Evolutionary conservation across 2,888 invertebrate genomes (phyloP).

Genomic region (Acrobasis suavella): DNA sequence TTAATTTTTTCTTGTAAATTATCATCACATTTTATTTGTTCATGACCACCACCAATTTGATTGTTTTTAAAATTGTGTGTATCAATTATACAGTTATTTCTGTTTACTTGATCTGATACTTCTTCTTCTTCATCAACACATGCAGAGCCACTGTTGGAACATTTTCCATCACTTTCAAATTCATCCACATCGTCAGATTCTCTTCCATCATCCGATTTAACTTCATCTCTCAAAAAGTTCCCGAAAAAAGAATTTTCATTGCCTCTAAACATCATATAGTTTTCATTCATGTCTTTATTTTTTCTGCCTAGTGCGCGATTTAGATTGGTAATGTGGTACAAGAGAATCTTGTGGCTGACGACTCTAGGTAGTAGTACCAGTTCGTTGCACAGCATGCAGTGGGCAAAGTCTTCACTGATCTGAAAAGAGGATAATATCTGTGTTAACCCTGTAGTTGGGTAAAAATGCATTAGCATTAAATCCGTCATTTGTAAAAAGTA

Average conservation of each 20-base stretch:
- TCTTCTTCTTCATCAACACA: not conserved
- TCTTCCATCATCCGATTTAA: not conserved
- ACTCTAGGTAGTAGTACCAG: not conserved
- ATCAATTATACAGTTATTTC: not conserved
- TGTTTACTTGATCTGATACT: not conserved
- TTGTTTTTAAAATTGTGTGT: constrained; percentile 8
- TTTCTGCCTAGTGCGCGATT: not conserved
- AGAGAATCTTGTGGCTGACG: not conserved
- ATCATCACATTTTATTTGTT: constrained; percentile 4
- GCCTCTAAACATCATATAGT: not conserved
- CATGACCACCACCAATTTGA: not conserved
- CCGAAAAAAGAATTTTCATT: not conserved
- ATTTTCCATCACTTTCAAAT: not conserved
- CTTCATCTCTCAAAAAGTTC: not conserved
- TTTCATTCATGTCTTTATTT: not conserved
- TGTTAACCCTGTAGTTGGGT: too few species aligned
- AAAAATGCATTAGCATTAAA: too few species aligned
- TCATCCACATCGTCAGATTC: not conserved
- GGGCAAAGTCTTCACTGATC: not conserved
- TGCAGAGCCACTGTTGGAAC: not conserved
- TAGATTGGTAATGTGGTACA: not conserved
- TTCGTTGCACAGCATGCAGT: constrained; percentile 7
- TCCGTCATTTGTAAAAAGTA: too few species aligned
- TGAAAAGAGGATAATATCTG: not conserved
- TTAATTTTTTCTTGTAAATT: not conserved